These are phyloP conservation scores for Chrysogorgia sp. DNA, from an alignment of 92 coral and sea anemone species.

Conservation along the genomic window DNA sequence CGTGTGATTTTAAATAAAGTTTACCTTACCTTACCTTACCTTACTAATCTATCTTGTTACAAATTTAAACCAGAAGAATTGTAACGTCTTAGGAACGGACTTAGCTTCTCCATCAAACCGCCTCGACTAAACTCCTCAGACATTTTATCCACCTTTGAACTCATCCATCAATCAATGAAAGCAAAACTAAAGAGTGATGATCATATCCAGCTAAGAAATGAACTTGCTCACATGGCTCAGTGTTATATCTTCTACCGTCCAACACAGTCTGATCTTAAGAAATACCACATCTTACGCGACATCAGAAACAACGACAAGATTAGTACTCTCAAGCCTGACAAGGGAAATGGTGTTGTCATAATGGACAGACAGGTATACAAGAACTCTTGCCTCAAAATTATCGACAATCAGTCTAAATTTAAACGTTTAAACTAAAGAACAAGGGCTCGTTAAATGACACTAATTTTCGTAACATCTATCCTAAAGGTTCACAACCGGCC, in stretches of 20 bases:
- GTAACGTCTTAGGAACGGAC: too few relatives aligned
- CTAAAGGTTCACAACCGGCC: conserved; percentile 58
- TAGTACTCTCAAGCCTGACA: conserved; percentile 36
- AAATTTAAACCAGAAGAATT: too few relatives aligned
- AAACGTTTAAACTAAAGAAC: conserved; percentile 34
- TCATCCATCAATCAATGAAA: conserved; percentile 10
- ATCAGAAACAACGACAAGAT: too few relatives aligned
- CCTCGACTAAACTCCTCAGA: too few relatives aligned
- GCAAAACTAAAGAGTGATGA: conserved; percentile 6
- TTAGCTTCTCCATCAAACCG: too few relatives aligned
- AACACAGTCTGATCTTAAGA: too few relatives aligned
- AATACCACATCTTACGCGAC: too few relatives aligned
- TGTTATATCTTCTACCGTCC: conserved; percentile 32
- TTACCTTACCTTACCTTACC: too few relatives aligned
- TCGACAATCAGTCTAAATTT: conserved; percentile 26
- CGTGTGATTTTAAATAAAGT: too few relatives aligned
- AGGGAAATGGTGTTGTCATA: conserved; percentile 45
- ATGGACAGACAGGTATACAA: conserved; percentile 25
- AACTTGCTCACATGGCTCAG: conserved; percentile 16
- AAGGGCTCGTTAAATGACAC: conserved; percentile 26
- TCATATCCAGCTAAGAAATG: not conserved
- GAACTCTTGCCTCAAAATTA: conserved; percentile 28
- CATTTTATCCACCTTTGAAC: not conserved
- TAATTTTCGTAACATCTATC: conserved; percentile 40
- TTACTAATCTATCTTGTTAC: too few relatives aligned